Conservation (phyloP, 2,888 invertebrate species). For the Poecilus cupreus region DNA sequence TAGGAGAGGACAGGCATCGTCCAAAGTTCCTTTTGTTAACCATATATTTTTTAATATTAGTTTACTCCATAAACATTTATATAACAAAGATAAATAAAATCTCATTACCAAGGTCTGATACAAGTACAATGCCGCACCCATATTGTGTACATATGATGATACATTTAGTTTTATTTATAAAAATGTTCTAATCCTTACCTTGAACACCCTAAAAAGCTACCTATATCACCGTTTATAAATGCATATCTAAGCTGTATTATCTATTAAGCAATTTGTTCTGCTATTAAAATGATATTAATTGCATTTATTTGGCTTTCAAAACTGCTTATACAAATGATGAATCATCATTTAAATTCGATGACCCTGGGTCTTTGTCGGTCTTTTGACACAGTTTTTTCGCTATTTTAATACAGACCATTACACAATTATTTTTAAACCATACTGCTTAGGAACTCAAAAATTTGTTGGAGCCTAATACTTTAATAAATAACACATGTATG, state of each 20-base stretch:
- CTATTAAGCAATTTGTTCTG: background rate
- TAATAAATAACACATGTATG: no score
- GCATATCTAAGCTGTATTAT: background rate
- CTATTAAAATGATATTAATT: constrained; percentile 33
- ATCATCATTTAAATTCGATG: constrained; percentile 49
- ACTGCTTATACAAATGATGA: constrained; percentile 36
- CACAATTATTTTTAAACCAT: constrained; percentile 1
- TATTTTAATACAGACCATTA: constrained; percentile 19
- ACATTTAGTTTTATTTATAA: no score
- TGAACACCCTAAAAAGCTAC: background rate
- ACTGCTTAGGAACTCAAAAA: constrained; percentile 4
- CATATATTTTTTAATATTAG: no score
- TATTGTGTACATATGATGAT: no score
- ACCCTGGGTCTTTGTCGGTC: constrained; percentile 50
- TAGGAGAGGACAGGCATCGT: no score
- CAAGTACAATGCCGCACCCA: no score
- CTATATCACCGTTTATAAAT: background rate
- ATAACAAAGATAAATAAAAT: no score
- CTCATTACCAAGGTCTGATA: no score
- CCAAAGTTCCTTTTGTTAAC: no score
- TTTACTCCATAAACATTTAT: no score
- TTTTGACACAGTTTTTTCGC: constrained; percentile 40
- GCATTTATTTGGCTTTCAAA: background rate
- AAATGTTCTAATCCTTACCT: background rate
- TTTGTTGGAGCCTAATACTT: background rate